These are phyloP conservation scores for Mesorhabditis spiculigera DNA, from an alignment of 2,888 invertebrate species.

Conservation along the genomic window DNA sequence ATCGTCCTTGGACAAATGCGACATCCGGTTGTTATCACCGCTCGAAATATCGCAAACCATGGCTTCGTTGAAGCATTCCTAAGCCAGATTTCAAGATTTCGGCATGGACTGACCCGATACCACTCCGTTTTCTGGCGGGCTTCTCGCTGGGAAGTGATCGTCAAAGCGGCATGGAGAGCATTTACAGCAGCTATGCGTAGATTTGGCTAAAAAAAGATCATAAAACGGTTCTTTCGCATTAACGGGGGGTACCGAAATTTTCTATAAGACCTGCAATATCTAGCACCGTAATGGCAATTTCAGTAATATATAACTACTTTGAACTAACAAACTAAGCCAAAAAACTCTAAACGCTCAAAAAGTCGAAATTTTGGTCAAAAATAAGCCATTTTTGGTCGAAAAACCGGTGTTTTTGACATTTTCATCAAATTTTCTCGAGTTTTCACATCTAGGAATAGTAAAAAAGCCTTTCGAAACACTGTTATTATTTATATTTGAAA, in stretches of 20 bases:
- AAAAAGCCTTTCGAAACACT: too few relatives aligned
- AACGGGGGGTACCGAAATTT: not conserved
- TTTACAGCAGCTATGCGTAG: slow-evolving; percentile 89
- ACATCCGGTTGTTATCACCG: not conserved
- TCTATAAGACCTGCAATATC: too few relatives aligned
- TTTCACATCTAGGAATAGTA: too few relatives aligned
- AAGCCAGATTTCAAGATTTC: not conserved
- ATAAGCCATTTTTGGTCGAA: too few relatives aligned
- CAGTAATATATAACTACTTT: too few relatives aligned
- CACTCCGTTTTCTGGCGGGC: slow-evolving; percentile 85
- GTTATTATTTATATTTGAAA: too few relatives aligned
- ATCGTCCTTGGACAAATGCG: slow-evolving; percentile 70
- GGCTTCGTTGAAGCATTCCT: slow-evolving; percentile 89
- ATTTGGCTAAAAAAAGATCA: slow-evolving; percentile 65
- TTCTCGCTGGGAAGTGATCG: slow-evolving; percentile 91
- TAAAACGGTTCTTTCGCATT: not conserved
- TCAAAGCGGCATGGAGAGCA: slow-evolving; percentile 86
- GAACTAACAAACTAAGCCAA: not conserved
- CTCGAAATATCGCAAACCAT: not conserved
- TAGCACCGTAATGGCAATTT: too few relatives aligned
- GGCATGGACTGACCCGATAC: slow-evolving; percentile 63
- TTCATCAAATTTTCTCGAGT: not conserved
- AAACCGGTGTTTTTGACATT: too few relatives aligned
- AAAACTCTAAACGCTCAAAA: not conserved
- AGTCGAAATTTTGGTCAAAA: too few relatives aligned